A percentile compares a stretch with the other conserved stretches of the same genome.
These are phyloP conservation scores for Brachionus asplanchnoidis DNA, from an alignment of 1,140 invertebrate species.

Conservation along the genomic window DNA sequence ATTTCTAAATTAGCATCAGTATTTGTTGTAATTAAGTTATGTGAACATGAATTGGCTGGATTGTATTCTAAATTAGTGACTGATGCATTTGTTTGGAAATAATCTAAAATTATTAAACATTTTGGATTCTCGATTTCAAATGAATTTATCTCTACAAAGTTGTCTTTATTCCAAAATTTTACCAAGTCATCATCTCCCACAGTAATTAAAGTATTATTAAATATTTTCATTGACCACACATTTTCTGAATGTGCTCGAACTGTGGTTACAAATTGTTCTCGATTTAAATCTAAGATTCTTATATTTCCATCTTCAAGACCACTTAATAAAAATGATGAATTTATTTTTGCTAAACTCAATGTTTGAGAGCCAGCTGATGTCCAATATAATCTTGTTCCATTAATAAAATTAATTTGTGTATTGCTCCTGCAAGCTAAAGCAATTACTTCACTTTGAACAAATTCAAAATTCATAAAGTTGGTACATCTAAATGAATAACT, in stretches of 20 bases:
- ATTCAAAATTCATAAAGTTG: not conserved
- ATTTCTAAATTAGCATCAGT: not conserved
- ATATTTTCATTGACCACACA: not conserved
- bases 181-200: not conserved
- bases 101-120: not conserved
- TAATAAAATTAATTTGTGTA: not conserved
- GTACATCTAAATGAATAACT: not conserved
- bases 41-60: too few species aligned
- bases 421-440: not conserved
- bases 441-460: not conserved
- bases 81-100: not conserved
- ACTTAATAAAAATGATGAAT: not conserved
- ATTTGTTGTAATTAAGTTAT: not conserved
- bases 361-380: not conserved
- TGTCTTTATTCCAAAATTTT: not conserved
- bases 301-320: not conserved
- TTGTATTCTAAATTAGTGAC: not conserved
- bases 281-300: not conserved
- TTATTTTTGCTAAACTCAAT: not conserved
- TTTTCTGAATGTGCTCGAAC: not conserved
- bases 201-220: not conserved
- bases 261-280: not conserved
- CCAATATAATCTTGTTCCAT: not conserved
- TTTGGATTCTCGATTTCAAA: not conserved
- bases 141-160: not conserved